Evolutionary conservation across 92 coral and sea anemone species (phyloP).

Genomic region (Zoanthus gigantus): DNA sequence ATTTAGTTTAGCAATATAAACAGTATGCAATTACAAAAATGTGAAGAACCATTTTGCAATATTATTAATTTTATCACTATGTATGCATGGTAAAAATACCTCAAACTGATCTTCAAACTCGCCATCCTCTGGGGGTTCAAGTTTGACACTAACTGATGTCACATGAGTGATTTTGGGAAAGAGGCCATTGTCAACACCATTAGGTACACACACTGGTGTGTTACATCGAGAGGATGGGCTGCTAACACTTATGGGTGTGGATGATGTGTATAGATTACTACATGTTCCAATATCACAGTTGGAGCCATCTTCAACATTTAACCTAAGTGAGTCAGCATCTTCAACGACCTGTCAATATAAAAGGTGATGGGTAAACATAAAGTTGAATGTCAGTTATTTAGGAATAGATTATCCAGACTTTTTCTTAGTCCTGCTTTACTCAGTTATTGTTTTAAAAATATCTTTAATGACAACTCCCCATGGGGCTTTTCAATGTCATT

Average conservation of each 20-base stretch:
- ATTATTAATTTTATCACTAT: too few species aligned
- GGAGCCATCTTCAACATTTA: slow-evolving; percentile 49
- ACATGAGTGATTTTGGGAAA: slow-evolving; percentile 91
- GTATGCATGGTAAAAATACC: background rate
- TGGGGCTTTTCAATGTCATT: too few species aligned
- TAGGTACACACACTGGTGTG: slow-evolving; percentile 48
- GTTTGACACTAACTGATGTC: slow-evolving; percentile 80
- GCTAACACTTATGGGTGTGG: slow-evolving; percentile 79
- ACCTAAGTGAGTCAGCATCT: slow-evolving; percentile 34
- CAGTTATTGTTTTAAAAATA: too few species aligned
- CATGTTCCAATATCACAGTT: slow-evolving; percentile 45
- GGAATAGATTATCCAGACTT: too few species aligned
- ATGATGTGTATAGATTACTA: slow-evolving; percentile 72
- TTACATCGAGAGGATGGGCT: slow-evolving; percentile 61
- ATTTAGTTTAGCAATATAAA: too few species aligned
- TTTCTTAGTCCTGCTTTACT: too few species aligned
- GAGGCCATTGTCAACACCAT: slow-evolving; percentile 62
- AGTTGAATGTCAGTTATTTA: background rate
- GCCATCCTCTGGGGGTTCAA: slow-evolving; percentile 86
- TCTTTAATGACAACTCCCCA: too few species aligned
- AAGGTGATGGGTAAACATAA: background rate
- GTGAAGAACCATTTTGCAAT: too few species aligned
- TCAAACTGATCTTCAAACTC: slow-evolving; percentile 79
- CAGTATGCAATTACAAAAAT: too few species aligned
- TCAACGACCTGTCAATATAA: slow-evolving; percentile 22